Evolutionary conservation across 1,140 invertebrate species (phyloP).

Genomic region (Lycorma delicatula): DNA sequence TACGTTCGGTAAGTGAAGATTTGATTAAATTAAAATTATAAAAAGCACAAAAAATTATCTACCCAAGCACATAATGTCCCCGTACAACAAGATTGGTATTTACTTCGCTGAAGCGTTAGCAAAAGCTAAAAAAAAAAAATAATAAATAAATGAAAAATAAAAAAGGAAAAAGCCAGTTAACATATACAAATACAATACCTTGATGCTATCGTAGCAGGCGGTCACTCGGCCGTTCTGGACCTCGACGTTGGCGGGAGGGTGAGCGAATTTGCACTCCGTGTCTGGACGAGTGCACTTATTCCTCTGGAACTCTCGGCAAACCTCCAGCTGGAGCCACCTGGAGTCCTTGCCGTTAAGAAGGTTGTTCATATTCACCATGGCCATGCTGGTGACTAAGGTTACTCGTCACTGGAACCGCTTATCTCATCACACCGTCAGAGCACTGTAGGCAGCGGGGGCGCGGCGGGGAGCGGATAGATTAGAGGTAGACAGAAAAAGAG

Average conservation of each 20-base stretch:
- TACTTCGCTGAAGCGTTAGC: no score
- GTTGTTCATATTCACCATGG: constrained; percentile 96
- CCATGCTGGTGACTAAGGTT: constrained; percentile 45
- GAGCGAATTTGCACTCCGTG: constrained; percentile 99
- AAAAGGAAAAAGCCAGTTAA: no score
- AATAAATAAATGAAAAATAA: no score
- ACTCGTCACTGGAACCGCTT: background rate
- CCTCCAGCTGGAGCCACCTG: constrained; percentile 98
- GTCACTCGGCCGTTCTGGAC: constrained; percentile 99
- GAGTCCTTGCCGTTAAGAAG: constrained; percentile 97
- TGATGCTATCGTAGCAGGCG: constrained; percentile 99
- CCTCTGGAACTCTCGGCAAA: constrained; percentile 98
- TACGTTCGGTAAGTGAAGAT: no score
- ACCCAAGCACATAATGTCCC: no score
- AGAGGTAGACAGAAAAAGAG: background rate
- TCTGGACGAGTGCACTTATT: constrained; percentile 98
- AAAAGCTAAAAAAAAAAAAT: no score
- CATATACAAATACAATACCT: no score
- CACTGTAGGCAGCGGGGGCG: background rate
- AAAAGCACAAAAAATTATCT: no score
- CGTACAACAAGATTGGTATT: no score
- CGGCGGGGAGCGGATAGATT: background rate
- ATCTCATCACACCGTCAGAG: background rate
- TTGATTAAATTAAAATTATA: no score
- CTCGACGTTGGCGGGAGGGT: constrained; percentile 98